Evolutionary conservation across 2,888 invertebrate species (phyloP), one percentile per base, ranked within the genome.

Genomic region (Neocrepidodera transversa): DNA sequence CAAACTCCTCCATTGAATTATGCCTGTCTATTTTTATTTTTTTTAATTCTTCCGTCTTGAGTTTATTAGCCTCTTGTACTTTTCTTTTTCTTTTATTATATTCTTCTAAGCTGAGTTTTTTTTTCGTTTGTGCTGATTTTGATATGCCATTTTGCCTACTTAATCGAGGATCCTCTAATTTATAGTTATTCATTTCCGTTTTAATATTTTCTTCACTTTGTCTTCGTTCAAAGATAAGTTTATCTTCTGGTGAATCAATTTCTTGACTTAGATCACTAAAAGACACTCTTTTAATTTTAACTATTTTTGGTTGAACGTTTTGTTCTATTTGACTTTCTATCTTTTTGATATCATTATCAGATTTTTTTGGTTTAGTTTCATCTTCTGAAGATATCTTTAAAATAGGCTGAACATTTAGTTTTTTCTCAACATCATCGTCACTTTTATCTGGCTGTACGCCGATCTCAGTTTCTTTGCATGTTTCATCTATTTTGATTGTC

Each of bases 1-100:
- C 28, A n/a, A 16, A 16, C 5, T 40, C n/a, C n/a, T n/a, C n/a
- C 23, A 5, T 3, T 3, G 35, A 50, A 11, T 32, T 14, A 11
- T 18, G 17, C 43, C 42, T 38, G 35, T 60, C 57, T 38, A 47
- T 48, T 50, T 51, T 61, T n/a, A 20, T 54, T 42, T 42, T 60
- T 43, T 54, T 55, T 6, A 55, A 28, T 51, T 68, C 58, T 18
- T 58, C 49, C 14, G 38, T 26, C 28, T 32, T 20, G 16, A 42
- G 8, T 11, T 52, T 55, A 14, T 20, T 47, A 0, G 17, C 11
- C 4, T 45, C 26, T n/a, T 45, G 45, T 2, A 61, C 40, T 62
- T 71, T 74, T 42, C 72, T 52, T 52, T 73, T 74, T 10, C 75
- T 57, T 26, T 61, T 70, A 30, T 72, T 72, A 58, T 75, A 75